Evolutionary conservation across 2,113 vertebrate species (phyloP).

Genomic region (Telmatochromis brichardi): DNA sequence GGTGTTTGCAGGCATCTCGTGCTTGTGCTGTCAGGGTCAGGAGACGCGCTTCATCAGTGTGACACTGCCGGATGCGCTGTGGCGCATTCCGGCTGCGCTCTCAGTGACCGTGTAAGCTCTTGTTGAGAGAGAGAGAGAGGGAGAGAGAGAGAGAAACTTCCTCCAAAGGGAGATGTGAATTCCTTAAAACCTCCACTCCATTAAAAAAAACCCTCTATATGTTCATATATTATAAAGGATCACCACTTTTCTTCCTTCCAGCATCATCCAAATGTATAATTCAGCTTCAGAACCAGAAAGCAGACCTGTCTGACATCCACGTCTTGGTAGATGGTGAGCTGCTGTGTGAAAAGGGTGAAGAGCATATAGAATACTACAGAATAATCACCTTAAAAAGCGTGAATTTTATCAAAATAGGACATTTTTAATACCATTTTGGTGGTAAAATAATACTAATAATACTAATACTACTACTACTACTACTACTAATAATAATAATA

Average conservation of each 20-base stretch:
- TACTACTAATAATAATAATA: neutral
- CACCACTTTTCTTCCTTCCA: neutral
- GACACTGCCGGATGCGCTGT: neutral
- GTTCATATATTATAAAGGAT: neutral
- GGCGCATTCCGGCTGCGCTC: neutral
- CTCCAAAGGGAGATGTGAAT: neutral
- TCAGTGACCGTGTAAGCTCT: neutral
- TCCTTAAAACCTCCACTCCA: neutral
- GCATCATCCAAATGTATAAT: neutral
- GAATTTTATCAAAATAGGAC: neutral
- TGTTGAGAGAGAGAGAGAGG: neutral
- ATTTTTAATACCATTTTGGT: neutral
- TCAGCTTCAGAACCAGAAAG: neutral
- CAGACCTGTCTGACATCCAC: neutral
- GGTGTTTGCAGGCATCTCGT: constrained; percentile 13
- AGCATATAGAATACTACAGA: neutral
- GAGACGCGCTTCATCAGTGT: neutral
- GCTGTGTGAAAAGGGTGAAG: neutral
- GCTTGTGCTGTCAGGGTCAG: neutral
- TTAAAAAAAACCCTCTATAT: accelerated
- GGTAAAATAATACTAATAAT: neutral
- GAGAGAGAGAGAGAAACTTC: neutral
- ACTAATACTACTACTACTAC: accelerated
- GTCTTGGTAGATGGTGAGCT: neutral
- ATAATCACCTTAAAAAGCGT: neutral